Evolutionary conservation across 2,113 vertebrate genomes (phyloP).

Genomic region (Nycticryphes semicollaris): DNA sequence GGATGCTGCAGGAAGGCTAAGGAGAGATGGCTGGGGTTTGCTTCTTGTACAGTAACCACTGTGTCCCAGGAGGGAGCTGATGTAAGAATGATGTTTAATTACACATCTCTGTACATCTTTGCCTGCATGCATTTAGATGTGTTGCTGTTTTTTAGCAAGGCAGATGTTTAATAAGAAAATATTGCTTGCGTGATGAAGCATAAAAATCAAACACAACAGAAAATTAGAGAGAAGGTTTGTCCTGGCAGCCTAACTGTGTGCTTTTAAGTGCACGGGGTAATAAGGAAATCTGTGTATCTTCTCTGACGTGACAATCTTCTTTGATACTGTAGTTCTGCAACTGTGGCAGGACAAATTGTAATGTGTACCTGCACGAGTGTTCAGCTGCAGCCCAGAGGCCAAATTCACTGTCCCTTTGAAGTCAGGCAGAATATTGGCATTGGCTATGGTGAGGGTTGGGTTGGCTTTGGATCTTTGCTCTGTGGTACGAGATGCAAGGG

Average conservation of each 20-base stretch:
- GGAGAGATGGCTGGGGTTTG: background rate
- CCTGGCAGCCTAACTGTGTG: background rate
- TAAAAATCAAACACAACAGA: background rate
- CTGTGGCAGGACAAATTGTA: background rate
- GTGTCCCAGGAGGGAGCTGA: background rate
- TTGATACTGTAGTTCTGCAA: background rate
- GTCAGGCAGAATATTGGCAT: background rate
- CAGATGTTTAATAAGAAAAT: background rate
- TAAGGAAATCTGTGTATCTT: background rate
- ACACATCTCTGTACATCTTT: background rate
- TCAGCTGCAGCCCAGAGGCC: background rate
- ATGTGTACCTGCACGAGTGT: background rate
- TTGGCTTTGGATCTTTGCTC: background rate
- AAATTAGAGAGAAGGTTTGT: background rate
- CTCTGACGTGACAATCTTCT: background rate
- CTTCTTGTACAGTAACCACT: background rate
- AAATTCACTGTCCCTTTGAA: background rate
- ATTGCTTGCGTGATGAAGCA: background rate
- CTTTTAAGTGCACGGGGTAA: background rate
- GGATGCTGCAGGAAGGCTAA: background rate
- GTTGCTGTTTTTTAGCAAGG: background rate
- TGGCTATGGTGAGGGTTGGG: background rate
- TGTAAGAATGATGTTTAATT: background rate
- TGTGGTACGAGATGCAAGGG: rapidly evolving
- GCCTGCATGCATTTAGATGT: background rate